Evolutionary conservation across 2,797 vertebrate species (phyloP).

Genomic region (Paramormyrops hopkinsi): DNA sequence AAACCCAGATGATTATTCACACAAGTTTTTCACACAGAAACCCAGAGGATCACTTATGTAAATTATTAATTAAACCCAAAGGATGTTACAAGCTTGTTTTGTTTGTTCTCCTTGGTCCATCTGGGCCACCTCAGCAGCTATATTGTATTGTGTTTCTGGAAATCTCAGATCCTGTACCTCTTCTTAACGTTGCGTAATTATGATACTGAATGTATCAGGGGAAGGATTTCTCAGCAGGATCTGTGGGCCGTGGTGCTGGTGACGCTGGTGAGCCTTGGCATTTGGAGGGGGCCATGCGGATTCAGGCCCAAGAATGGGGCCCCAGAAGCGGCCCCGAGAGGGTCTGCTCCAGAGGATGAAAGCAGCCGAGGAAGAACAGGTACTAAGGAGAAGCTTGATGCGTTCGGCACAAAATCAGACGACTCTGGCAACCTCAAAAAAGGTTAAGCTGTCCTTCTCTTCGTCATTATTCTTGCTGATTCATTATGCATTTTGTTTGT

Average conservation of each 20-base stretch:
- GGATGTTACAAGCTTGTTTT: background rate
- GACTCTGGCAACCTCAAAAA: background rate
- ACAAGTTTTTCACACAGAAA: background rate
- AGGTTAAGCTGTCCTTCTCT: background rate
- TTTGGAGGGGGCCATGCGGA: background rate
- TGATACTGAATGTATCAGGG: background rate
- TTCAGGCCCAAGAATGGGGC: background rate
- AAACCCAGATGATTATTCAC: background rate
- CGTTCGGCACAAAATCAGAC: background rate
- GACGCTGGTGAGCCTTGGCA: background rate
- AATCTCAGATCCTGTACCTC: background rate
- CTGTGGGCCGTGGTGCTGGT: background rate
- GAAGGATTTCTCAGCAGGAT: background rate
- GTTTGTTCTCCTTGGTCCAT: background rate
- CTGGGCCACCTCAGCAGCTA: background rate
- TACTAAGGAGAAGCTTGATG: background rate
- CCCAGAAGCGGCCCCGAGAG: background rate
- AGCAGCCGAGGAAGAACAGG: background rate
- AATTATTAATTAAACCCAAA: conserved; percentile 7
- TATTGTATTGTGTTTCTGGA: background rate
- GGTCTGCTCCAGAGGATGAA: background rate
- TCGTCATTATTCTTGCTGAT: background rate
- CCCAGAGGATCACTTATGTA: background rate
- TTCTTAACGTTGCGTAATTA: background rate
- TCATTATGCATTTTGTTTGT: background rate